phyloP scores from a whole-genome alignment of 2,888 invertebrate genomes.

The Pollenia labialis region DNA sequence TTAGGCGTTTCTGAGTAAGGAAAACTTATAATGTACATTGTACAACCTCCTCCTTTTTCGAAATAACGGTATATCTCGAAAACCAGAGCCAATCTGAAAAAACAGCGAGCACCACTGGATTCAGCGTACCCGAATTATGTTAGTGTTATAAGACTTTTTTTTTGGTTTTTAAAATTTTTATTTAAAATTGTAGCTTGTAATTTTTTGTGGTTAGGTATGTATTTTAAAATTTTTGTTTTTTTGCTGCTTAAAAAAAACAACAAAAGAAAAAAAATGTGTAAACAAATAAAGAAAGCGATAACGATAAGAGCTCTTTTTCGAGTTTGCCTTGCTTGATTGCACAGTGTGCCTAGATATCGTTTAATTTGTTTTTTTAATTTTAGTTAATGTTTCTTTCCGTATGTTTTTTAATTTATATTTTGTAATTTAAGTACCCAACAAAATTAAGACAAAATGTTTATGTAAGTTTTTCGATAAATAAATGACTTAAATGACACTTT shows the following conservation, averaged over 20 bases:
- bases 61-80: no score
- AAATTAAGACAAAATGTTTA: slow-evolving; percentile 55
- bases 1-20: no score
- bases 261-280: slow-evolving; percentile 9
- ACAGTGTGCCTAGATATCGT: slow-evolving; percentile 63
- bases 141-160: neutral
- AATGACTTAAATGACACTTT: slow-evolving; percentile 58
- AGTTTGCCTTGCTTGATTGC: slow-evolving; percentile 20
- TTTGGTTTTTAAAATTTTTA: neutral
- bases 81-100: no score
- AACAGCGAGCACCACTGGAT: no score
- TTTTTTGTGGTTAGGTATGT: neutral
- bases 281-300: slow-evolving; percentile 55
- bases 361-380: slow-evolving; percentile 52
- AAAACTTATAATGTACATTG: no score
- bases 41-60: no score
- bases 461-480: slow-evolving; percentile 68
- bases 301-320: slow-evolving; percentile 56
- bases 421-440: slow-evolving; percentile 46
- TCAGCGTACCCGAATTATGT: no score
- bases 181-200: slow-evolving; percentile 7
- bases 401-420: slow-evolving; percentile 23
- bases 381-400: slow-evolving; percentile 14
- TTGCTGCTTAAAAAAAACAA: slow-evolving; percentile 34
- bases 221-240: slow-evolving; percentile 22